Percentiles rank a stretch among this genome's conserved stretches.
Conservation (phyloP, 2,113 vertebrate genomes). For the Gallinago jamesoni region DNA sequence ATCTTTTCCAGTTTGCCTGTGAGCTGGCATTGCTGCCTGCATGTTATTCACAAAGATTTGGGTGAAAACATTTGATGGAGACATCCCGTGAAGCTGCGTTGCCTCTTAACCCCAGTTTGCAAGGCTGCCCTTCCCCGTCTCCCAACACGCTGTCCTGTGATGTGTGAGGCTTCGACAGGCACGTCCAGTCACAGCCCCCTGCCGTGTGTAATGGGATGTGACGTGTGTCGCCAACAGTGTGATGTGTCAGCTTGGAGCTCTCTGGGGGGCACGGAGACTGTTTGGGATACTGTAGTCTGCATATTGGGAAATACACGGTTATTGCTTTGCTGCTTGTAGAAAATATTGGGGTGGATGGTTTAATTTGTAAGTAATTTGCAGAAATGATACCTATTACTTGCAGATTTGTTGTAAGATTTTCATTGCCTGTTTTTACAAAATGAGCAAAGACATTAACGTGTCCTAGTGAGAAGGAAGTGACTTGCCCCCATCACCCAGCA, state of each 20-base stretch:
- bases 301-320: neutral
- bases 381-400: neutral
- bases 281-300: neutral
- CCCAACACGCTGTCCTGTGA: neutral
- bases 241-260: neutral
- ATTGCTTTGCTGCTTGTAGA: neutral
- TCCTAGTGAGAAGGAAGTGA: neutral
- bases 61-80: slow-evolving; percentile 32
- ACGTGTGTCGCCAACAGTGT: neutral
- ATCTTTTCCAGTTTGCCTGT: neutral
- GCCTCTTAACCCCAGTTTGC: neutral
- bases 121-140: neutral
- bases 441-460: neutral
- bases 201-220: neutral
- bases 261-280: neutral
- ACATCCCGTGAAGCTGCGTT: neutral
- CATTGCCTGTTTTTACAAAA: neutral
- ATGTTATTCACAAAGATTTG: neutral
- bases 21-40: neutral
- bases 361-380: neutral
- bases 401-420: neutral
- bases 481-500: neutral
- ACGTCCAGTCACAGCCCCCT: neutral
- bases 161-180: neutral
- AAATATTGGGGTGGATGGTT: neutral